Percentiles rank a stretch among this genome's conserved stretches.
Conservation (phyloP, 23 tunicate species). For the Clavelina lepadiformis region DNA sequence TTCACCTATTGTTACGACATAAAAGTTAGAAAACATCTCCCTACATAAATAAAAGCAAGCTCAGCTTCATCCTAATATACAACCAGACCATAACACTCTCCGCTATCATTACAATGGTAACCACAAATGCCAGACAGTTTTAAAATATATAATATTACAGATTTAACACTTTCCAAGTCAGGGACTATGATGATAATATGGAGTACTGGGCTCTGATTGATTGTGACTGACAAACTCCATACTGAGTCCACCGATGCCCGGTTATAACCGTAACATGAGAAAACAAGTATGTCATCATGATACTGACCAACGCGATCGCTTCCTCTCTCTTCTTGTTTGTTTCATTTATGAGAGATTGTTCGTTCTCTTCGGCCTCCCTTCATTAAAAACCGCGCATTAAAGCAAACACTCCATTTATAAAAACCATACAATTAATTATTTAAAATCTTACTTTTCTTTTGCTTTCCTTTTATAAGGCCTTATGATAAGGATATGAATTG, state of each 20-base stretch:
- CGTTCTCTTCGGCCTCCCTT: slow-evolving; percentile 53
- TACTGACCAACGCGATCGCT: slow-evolving; percentile 46
- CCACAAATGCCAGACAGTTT: slow-evolving; percentile 15
- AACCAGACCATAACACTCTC: no score
- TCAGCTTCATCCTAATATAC: no score
- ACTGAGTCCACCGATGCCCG: slow-evolving; percentile 17
- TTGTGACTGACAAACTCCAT: slow-evolving; percentile 8
- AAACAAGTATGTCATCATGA: no score
- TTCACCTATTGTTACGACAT: slow-evolving; percentile 26
- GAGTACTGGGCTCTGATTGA: slow-evolving; percentile 21
- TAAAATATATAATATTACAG: neutral
- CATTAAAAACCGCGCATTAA: no score
- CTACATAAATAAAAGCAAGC: no score
- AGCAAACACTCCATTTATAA: no score
- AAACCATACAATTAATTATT: no score
- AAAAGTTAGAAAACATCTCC: neutral
- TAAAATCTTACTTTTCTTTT: slow-evolving; percentile 52
- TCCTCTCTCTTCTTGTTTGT: slow-evolving; percentile 46
- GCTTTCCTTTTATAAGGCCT: slow-evolving; percentile 51
- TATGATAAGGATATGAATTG: slow-evolving; percentile 50
- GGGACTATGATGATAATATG: slow-evolving; percentile 19
- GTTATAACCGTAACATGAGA: no score
- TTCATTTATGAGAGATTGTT: slow-evolving; percentile 32
- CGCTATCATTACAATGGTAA: neutral
- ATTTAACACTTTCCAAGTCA: neutral